These are phyloP conservation scores for Macrotrachela quadricornifera DNA, from an alignment of 1,140 invertebrate species.

Conservation along the genomic window DNA sequence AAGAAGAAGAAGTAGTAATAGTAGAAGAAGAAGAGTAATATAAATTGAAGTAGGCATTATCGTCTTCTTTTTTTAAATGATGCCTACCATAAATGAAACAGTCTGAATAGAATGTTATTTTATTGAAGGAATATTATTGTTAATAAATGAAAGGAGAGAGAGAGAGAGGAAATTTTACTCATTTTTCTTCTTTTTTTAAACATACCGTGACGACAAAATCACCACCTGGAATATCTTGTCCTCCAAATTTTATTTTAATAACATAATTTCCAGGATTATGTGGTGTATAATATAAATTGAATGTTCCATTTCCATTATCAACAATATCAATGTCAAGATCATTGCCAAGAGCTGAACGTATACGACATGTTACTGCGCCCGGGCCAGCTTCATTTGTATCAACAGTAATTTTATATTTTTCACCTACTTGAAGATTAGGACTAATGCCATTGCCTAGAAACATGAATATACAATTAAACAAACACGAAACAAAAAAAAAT, in stretches of 20 bases:
- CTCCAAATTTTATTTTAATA: conserved; percentile 64
- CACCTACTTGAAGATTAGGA: conserved; percentile 33
- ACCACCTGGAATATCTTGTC: conserved; percentile 57
- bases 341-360: conserved; percentile 49
- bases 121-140: too few relatives aligned
- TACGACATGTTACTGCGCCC: conserved; percentile 60
- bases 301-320: conserved; percentile 61
- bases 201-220: conserved; percentile 54
- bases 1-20: too few relatives aligned
- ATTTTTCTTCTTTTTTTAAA: too few relatives aligned
- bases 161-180: too few relatives aligned
- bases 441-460: background rate
- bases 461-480: conserved; percentile 14
- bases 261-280: conserved; percentile 60
- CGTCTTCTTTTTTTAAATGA: too few relatives aligned
- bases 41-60: too few relatives aligned
- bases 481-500: too few relatives aligned
- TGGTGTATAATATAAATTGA: conserved; percentile 39
- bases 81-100: too few relatives aligned
- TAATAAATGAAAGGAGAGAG: too few relatives aligned
- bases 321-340: conserved; percentile 61
- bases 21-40: too few relatives aligned
- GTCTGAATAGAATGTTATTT: too few relatives aligned
- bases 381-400: conserved; percentile 57
- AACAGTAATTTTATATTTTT: conserved; percentile 58